Percentiles rank a stretch among this genome's conserved stretches.
Conservation (phyloP, 2,888 invertebrate genomes). For the Cheilosia vernalis region DNA sequence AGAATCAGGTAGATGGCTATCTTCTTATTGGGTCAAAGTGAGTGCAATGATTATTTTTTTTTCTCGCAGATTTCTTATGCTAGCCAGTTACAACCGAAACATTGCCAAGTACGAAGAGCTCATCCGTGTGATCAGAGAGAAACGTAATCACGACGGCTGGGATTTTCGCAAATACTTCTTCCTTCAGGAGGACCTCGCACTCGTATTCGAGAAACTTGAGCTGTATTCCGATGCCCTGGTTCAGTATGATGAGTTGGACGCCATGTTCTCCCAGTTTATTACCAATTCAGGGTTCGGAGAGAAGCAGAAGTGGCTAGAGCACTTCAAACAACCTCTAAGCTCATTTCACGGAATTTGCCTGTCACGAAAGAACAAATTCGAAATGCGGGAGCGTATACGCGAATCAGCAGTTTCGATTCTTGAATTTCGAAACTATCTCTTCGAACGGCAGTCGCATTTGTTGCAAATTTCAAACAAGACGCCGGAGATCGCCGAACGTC, state of each 20-base stretch:
- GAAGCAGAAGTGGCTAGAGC: slow-evolving; percentile 92
- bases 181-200: slow-evolving; percentile 96
- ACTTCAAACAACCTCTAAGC: slow-evolving; percentile 91
- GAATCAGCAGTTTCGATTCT: slow-evolving; percentile 87
- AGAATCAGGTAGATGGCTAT: slow-evolving; percentile 87
- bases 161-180: slow-evolving; percentile 97
- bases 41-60: slow-evolving; percentile 75
- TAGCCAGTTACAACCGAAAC: slow-evolving; percentile 94
- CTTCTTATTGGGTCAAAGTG: background rate
- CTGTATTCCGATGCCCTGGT: slow-evolving; percentile 96
- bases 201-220: slow-evolving; percentile 96
- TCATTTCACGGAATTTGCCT: slow-evolving; percentile 92
- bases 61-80: slow-evolving; percentile 84
- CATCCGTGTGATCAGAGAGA: slow-evolving; percentile 94
- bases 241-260: slow-evolving; percentile 98
- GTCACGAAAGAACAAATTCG: slow-evolving; percentile 86
- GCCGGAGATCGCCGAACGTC: slow-evolving; percentile 91
- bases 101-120: slow-evolving; percentile 94
- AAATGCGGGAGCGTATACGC: slow-evolving; percentile 81
- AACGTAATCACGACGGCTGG: slow-evolving; percentile 95
- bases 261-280: slow-evolving; percentile 97
- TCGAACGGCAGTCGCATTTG: slow-evolving; percentile 95
- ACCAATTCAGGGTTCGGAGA: slow-evolving; percentile 96
- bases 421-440: slow-evolving; percentile 96
- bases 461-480: slow-evolving; percentile 83